Percentiles rank a stretch among this genome's conserved stretches.
phyloP scores from a whole-genome alignment of 2,797 vertebrate species.

The Coregonus suidteri region DNA sequence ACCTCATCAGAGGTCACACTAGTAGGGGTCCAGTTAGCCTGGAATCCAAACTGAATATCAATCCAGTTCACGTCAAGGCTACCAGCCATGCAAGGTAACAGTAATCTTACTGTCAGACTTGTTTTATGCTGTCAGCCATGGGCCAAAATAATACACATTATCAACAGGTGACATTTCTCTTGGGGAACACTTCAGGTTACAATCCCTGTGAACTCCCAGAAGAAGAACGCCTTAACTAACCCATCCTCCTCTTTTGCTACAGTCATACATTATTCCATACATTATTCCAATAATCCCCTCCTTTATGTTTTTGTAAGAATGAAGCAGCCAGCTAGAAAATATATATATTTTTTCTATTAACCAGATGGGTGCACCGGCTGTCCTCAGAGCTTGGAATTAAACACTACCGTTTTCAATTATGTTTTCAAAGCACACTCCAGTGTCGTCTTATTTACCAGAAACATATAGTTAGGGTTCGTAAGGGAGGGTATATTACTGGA shows the following conservation, averaged over 20 bases:
- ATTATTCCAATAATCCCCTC: background rate
- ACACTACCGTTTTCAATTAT: conserved; percentile 67
- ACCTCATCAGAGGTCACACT: background rate
- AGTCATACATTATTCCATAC: no score
- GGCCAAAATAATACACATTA: no score
- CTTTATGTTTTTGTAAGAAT: conserved; percentile 59
- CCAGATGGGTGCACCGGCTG: conserved; percentile 69
- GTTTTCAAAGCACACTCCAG: conserved; percentile 59
- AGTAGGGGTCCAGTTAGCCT: no score
- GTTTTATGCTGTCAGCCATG: no score
- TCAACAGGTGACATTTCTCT: no score
- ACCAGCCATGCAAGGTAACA: no score
- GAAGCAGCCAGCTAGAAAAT: conserved; percentile 79
- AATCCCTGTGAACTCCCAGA: background rate
- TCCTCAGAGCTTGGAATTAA: conserved; percentile 57
- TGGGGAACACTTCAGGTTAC: background rate
- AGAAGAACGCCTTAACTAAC: no score
- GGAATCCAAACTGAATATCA: no score
- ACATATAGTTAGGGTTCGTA: conserved; percentile 13
- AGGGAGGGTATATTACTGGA: no score
- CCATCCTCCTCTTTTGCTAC: no score
- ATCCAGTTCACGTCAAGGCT: no score
- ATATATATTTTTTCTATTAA: conserved; percentile 71
- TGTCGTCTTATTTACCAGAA: conserved; percentile 48
- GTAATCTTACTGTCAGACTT: no score